Evolutionary conservation across 2,113 vertebrate genomes (phyloP), one percentile per base, ranked within the genome.

Genomic region (Heteronetta atricapilla): DNA sequence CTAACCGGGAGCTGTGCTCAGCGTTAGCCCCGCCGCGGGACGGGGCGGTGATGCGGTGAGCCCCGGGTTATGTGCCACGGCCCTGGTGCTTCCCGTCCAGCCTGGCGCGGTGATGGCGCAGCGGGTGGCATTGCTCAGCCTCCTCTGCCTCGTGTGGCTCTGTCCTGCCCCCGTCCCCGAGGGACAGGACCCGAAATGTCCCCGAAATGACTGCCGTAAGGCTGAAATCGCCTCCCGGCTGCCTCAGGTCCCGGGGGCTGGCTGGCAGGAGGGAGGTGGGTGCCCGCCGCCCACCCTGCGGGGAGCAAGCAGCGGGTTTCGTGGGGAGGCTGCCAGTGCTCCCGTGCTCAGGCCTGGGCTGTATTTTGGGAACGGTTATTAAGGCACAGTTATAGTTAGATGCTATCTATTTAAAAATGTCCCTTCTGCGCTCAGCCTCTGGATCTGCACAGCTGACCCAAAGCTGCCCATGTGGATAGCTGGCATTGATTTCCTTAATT

Each of bases 311-410:
- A 0, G 36, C 38, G 31, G 66, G 72, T 38, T 44, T 34, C 1
- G 21, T 11, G 6, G 48, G 66, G 44, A 29, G 59, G 67, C 40
- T 8, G 1, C 60, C 40, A 7, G 82, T 18, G 0, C 31, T 70
- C 5, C 40, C 19, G 29, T 21, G 77, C 53, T 26, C 11, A 7
- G 70, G 38, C 13, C 93, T 81, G 95, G 93, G 82, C 95, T 78
- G 56, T 94, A 95, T 95, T 96, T 95, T 97, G 86, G 93, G 93
- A 90, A 81, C 85, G 83, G 82, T 95, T 95, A 93, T 83, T 93
- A 80, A 46, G 82, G 88, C 26, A 13, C 88, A 31, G 90, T 95
- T 94, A 96, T 82, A 96, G 93, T 95, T 93, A 95, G 68, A 44
- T 88, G 25, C 90, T 18, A 86, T 70, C 89, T 91, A 67, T 95